phyloP scores from a whole-genome alignment of 2,888 invertebrate genomes.

The Caenorhabditis sulstoni region DNA sequence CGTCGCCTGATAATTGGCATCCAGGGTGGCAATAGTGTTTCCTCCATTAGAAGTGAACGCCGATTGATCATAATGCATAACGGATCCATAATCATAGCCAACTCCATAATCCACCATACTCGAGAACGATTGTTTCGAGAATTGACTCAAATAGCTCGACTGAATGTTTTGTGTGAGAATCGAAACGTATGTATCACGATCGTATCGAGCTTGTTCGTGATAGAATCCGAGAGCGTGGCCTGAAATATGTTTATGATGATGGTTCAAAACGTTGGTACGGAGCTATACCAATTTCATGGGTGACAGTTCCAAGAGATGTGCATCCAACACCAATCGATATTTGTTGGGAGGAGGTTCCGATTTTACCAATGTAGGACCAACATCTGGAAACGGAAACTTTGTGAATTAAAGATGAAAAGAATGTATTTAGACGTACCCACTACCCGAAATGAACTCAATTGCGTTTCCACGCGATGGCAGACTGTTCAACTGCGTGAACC shows the following conservation, averaged over 20 bases:
- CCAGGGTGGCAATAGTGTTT: constrained; percentile 70
- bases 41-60: constrained; percentile 68
- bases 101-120: constrained; percentile 73
- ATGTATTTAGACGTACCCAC: no score
- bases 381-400: no score
- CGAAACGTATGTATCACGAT: constrained; percentile 74
- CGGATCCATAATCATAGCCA: constrained; percentile 76
- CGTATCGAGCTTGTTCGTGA: constrained; percentile 78
- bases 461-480: constrained; percentile 43
- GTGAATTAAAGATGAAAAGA: no score
- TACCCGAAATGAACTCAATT: constrained; percentile 68
- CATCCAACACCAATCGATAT: constrained; percentile 78
- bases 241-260: constrained; percentile 48
- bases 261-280: no score
- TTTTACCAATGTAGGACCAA: constrained; percentile 76
- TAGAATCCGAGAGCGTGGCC: constrained; percentile 79
- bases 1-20: constrained; percentile 75
- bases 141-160: constrained; percentile 65
- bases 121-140: constrained; percentile 70
- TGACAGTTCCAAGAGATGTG: constrained; percentile 75
- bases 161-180: constrained; percentile 72
- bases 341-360: constrained; percentile 64
- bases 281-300: constrained; percentile 76
- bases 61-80: constrained; percentile 78
- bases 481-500: constrained; percentile 65